Conservation (phyloP, 2,113 vertebrate species). For the Pelecanus crispus region DNA sequence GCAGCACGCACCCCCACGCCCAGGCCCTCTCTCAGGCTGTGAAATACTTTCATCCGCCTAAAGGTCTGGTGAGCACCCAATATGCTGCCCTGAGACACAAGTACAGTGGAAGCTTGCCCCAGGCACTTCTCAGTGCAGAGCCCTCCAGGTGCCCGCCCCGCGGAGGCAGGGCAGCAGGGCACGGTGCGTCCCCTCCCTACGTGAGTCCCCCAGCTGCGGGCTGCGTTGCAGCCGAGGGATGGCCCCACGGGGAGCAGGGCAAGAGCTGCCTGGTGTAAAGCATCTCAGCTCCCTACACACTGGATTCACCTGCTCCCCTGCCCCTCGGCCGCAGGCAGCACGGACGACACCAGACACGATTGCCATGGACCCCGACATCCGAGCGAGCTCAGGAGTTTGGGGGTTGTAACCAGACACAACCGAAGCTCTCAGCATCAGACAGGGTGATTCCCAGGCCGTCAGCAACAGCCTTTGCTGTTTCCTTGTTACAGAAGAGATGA, state of each 20-base stretch:
- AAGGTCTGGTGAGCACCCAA: neutral
- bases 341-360: accelerated
- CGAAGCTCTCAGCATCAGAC: neutral
- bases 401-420: accelerated
- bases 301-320: accelerated
- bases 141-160: neutral
- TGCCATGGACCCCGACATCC: accelerated
- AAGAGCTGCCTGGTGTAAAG: neutral
- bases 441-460: accelerated
- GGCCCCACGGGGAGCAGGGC: accelerated
- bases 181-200: neutral
- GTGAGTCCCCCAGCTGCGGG: neutral
- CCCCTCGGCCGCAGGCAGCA: accelerated
- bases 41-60: neutral
- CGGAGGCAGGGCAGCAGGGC: neutral
- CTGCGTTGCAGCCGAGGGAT: neutral
- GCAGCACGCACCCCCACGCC: neutral
- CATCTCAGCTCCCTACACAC: neutral
- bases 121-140: neutral
- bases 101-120: neutral
- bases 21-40: too few relatives aligned
- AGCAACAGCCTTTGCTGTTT: neutral
- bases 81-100: neutral
- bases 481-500: neutral
- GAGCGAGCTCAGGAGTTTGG: neutral